These are phyloP conservation scores for Drosophila saltans DNA, from an alignment of 1,140 invertebrate genomes.

Conservation along the genomic window DNA sequence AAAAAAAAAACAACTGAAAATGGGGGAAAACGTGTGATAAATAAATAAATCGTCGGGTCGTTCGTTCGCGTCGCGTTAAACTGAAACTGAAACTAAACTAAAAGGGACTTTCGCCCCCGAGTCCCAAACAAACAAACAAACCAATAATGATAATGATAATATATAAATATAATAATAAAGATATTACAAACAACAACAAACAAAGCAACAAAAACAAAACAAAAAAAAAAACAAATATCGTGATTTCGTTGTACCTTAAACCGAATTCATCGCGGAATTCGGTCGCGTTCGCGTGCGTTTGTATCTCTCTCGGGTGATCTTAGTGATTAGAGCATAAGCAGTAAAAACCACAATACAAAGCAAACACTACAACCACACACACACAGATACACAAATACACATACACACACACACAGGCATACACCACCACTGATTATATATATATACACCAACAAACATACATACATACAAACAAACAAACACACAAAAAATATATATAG, in stretches of 20 bases:
- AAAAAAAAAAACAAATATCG: constrained; percentile 68
- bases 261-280: constrained; percentile 83
- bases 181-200: constrained; percentile 16
- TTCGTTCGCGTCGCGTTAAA: constrained; percentile 81
- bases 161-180: constrained; percentile 38
- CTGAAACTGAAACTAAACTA: constrained; percentile 42
- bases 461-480: not conserved
- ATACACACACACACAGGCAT: constrained; percentile 33
- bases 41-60: constrained; percentile 77
- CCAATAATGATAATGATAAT: constrained; percentile 46
- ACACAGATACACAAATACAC: constrained; percentile 40
- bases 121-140: constrained; percentile 73
- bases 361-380: constrained; percentile 51
- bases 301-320: constrained; percentile 83
- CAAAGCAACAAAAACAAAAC: constrained; percentile 46
- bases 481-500: constrained; percentile 50
- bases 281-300: constrained; percentile 83
- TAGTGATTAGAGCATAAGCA: constrained; percentile 80
- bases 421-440: constrained; percentile 29
- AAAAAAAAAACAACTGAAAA: constrained; percentile 32
- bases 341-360: constrained; percentile 47
- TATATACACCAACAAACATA: constrained; percentile 46
- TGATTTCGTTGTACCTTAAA: constrained; percentile 84
- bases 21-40: constrained; percentile 79
- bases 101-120: constrained; percentile 80